Base-by-base conservation (phyloP, 1,140 invertebrate genomes). In the Drosophila ogumai region DNA sequence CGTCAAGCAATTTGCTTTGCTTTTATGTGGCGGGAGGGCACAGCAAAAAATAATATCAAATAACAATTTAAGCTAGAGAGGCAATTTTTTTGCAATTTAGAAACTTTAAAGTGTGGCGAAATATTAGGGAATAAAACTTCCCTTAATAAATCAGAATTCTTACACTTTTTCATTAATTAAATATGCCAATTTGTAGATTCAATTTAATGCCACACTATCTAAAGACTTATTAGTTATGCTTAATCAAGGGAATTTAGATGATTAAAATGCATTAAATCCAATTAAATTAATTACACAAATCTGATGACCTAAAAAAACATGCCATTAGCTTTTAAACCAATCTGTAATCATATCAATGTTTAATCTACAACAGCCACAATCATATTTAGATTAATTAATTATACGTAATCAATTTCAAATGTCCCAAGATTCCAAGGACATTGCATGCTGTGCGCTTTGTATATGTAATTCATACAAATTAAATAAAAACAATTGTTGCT, bases 1-100 rank as follows among this genome's bases (percentile, higher is more conserved):
- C 65, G 66, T 63, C 38, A 55, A 77, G 57, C 74, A 78, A 78
- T 78, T 78, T 78, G 22, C 55, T 49, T 6, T 8, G 36, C 28
- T 34, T 46, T 68, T 25, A 5, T 10, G 13, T 22, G 15, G 31
- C 44, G 32, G 12, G n/a, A 15, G 43, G 46, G 46, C 36, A 68
- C 66, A 19, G 13, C 10, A 54, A 38, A 63, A 67, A 69, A 54
- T 44, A 44, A 44, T 44, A 67, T 52, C 25, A 44, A 44, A 69
- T 54, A 32, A 31, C 31, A 36, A 41, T 47, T 34, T 57, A 4
- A 44, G 10, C 0, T 6, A 12, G n/a, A 17, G 12, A n/a, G 54
- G 5, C 9, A 7, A 7, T 13, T 43, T 15, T 25, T n/a, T 36
- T 15, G 17, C 7, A 6, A 15, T 34, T 60, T 19, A 12, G 34